phyloP scores from a whole-genome alignment of 2,113 vertebrate genomes.

The Hipposideros armiger region DNA sequence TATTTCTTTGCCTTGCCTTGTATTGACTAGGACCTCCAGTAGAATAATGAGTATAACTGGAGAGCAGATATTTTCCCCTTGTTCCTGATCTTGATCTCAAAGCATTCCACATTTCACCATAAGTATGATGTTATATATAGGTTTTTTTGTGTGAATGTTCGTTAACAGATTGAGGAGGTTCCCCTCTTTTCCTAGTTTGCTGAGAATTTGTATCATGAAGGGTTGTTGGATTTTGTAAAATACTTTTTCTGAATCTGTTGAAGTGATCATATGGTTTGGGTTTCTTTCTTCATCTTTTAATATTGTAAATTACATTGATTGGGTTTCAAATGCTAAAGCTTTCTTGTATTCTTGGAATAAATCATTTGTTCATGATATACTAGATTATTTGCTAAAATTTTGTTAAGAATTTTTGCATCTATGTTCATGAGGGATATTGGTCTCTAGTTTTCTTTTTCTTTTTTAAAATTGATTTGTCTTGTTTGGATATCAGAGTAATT shows the following conservation, averaged over 20 bases:
- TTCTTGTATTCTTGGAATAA: neutral
- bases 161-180: neutral
- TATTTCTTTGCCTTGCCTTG: conserved; percentile 37
- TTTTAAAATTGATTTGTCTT: neutral
- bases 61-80: neutral
- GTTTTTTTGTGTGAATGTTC: neutral
- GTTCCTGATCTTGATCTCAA: conserved; percentile 2
- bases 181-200: neutral
- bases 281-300: conserved; percentile 35
- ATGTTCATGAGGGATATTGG: neutral
- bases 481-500: conserved; percentile 23
- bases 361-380: neutral
- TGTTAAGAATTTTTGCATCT: neutral
- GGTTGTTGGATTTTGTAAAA: conserved; percentile 10
- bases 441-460: neutral
- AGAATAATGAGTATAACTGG: conserved; percentile 28
- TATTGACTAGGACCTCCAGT: neutral
- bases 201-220: conserved; percentile 35
- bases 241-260: conserved; percentile 16
- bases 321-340: neutral
- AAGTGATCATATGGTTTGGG: neutral
- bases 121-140: neutral
- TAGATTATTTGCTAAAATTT: conserved; percentile 37
- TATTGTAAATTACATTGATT: neutral
- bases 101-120: conserved; percentile 43